Evolutionary conservation across 2,888 invertebrate species (phyloP).

Genomic region (Zygothrica quintamaculata): DNA sequence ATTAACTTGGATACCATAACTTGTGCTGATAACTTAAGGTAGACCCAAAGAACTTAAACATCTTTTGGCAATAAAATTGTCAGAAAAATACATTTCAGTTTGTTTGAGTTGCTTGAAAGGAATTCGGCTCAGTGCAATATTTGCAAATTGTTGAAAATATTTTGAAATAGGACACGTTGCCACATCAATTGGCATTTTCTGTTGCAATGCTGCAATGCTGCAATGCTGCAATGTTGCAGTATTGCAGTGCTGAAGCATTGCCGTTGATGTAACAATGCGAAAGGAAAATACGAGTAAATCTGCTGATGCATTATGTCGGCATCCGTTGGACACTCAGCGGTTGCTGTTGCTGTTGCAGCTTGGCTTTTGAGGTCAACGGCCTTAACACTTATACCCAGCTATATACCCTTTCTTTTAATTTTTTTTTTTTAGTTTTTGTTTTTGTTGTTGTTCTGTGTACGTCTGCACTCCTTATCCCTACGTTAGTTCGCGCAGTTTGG

Average conservation of each 20-base stretch:
- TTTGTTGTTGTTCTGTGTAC: too few species aligned
- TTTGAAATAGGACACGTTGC: slow-evolving; percentile 12
- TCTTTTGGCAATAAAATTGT: too few species aligned
- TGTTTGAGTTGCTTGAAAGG: not conserved
- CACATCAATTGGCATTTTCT: slow-evolving; percentile 30
- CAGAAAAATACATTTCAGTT: too few species aligned
- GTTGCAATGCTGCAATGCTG: slow-evolving; percentile 7
- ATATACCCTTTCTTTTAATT: too few species aligned
- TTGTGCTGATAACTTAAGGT: too few species aligned
- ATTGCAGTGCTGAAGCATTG: slow-evolving; percentile 25
- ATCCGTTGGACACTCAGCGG: slow-evolving; percentile 38
- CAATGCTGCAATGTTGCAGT: slow-evolving; percentile 11
- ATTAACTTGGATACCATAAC: too few species aligned
- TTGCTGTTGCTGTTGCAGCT: slow-evolving; percentile 27
- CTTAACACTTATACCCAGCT: slow-evolving; percentile 41
- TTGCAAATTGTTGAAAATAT: slow-evolving; percentile 8
- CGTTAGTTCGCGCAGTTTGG: not conserved
- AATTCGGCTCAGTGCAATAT: slow-evolving; percentile 37
- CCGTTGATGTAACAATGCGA: slow-evolving; percentile 35
- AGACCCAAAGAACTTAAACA: too few species aligned
- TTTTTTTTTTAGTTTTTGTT: too few species aligned
- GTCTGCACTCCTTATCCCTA: slow-evolving; percentile 29
- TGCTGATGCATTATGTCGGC: slow-evolving; percentile 66
- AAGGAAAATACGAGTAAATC: slow-evolving; percentile 43
- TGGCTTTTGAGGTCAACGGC: slow-evolving; percentile 66